A percentile compares a stretch with the other conserved stretches of the same genome.
These are phyloP conservation scores for Lerema accius DNA, from an alignment of 1,140 invertebrate genomes.

Conservation along the genomic window DNA sequence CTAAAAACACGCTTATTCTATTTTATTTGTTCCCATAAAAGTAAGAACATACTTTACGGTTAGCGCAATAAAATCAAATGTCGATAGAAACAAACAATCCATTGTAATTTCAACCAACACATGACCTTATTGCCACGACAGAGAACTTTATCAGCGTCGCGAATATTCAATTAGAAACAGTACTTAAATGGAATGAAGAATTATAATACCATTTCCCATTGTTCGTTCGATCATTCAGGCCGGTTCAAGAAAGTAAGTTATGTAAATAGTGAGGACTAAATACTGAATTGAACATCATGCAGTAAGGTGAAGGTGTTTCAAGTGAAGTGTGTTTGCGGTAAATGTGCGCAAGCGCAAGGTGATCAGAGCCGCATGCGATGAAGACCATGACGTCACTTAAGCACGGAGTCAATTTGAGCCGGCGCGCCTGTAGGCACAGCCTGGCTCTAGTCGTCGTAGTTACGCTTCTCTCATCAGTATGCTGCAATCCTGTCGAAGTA, in stretches of 20 bases:
- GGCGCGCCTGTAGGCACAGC: conserved; percentile 81
- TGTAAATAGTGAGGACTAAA: too few species aligned
- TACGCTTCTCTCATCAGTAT: conserved; percentile 46
- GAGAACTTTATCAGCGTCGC: conserved; percentile 47
- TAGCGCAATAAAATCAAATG: background rate
- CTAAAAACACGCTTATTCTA: too few species aligned
- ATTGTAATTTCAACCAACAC: background rate
- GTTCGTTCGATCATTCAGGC: background rate
- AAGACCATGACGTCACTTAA: conserved; percentile 81
- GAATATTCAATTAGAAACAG: conserved; percentile 44
- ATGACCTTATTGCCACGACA: background rate
- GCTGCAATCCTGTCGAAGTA: conserved; percentile 65
- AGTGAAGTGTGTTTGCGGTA: background rate
- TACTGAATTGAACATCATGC: background rate
- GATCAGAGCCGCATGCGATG: conserved; percentile 49
- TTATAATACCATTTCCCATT: conserved; percentile 4
- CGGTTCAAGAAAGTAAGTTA: too few species aligned
- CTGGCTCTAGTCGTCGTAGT: conserved; percentile 52
- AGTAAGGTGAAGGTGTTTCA: background rate
- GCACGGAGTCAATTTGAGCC: conserved; percentile 83
- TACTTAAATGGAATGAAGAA: conserved; percentile 21
- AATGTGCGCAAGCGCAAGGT: conserved; percentile 68
- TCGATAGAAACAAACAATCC: conserved; percentile 1
- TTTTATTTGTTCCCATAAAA: too few species aligned
- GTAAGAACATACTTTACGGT: too few species aligned